Conservation (phyloP, 1,140 invertebrate genomes). For the Drosophila aff. region DNA sequence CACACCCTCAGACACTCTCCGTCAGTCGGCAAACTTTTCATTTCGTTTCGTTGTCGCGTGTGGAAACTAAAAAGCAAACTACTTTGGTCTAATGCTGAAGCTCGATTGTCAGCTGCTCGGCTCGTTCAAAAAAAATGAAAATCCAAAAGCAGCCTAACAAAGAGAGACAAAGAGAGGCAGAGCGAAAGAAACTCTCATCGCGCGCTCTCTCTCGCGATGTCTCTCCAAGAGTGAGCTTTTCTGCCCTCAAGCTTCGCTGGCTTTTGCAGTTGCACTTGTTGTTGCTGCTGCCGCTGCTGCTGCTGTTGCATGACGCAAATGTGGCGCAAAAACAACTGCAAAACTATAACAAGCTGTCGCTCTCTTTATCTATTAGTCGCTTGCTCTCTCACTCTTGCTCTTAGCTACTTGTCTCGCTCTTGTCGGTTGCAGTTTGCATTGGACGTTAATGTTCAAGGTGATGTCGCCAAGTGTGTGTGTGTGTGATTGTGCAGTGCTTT, state of each 20-base stretch:
- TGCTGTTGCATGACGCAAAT: constrained; percentile 70
- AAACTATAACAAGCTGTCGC: constrained; percentile 61
- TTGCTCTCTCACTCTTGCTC: constrained; percentile 19
- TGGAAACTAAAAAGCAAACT: constrained; percentile 70
- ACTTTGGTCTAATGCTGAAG: constrained; percentile 78
- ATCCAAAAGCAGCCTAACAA: constrained; percentile 3
- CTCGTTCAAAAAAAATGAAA: constrained; percentile 55
- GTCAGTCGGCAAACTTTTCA: constrained; percentile 58
- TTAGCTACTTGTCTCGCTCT: constrained; percentile 43
- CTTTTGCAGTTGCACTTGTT: constrained; percentile 53
- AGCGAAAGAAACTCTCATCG: not conserved
- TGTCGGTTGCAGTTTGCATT: constrained; percentile 79
- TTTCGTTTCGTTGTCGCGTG: constrained; percentile 64
- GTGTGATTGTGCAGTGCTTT: constrained; percentile 35
- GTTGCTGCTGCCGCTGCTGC: constrained; percentile 15
- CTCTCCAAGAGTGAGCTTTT: constrained; percentile 28
- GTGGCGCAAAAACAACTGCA: constrained; percentile 40
- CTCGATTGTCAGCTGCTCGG: constrained; percentile 80
- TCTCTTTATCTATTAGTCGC: constrained; percentile 41
- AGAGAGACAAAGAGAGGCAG: constrained; percentile 4
- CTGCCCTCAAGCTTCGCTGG: constrained; percentile 34
- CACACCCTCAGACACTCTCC: constrained; percentile 18
- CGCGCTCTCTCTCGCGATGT: constrained; percentile 2
- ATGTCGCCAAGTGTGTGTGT: constrained; percentile 24
- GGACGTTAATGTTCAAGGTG: constrained; percentile 84